phyloP scores from a whole-genome alignment of 2,888 invertebrate species.

The Cryptus armator region DNA sequence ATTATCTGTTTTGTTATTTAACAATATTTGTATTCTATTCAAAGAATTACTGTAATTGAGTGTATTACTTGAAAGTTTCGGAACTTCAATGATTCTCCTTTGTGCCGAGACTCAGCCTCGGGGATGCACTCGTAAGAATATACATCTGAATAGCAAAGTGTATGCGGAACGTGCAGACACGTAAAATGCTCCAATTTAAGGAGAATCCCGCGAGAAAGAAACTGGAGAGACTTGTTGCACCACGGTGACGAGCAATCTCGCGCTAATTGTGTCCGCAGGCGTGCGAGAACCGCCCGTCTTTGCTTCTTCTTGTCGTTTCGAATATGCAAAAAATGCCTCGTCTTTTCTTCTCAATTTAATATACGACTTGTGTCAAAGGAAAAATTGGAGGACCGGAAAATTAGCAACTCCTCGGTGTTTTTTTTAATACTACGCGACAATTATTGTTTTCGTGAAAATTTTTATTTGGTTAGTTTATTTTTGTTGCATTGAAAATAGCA shows the following conservation, averaged over 20 bases:
- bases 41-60: neutral
- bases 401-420: conserved; percentile 3
- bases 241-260: conserved; percentile 54
- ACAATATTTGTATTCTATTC: neutral
- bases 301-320: neutral
- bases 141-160: conserved; percentile 11
- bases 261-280: conserved; percentile 65
- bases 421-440: neutral
- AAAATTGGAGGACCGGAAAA: conserved; percentile 10
- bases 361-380: neutral
- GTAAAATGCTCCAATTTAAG: conserved; percentile 68
- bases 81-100: neutral
- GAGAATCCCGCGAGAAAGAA: conserved; percentile 36
- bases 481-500: neutral
- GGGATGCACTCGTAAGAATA: conserved; percentile 14
- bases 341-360: conserved; percentile 41
- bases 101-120: neutral
- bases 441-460: neutral
- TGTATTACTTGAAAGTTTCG: neutral
- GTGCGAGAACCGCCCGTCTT: conserved; percentile 45
- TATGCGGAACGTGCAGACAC: conserved; percentile 58
- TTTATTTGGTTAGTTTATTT: neutral
- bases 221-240: conserved; percentile 69
- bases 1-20: neutral
- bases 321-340: conserved; percentile 16